Percentiles rank a stretch among this genome's conserved stretches.
Conservation (phyloP, 2,797 vertebrate genomes). For the Muraenolepis orangiensis region DNA sequence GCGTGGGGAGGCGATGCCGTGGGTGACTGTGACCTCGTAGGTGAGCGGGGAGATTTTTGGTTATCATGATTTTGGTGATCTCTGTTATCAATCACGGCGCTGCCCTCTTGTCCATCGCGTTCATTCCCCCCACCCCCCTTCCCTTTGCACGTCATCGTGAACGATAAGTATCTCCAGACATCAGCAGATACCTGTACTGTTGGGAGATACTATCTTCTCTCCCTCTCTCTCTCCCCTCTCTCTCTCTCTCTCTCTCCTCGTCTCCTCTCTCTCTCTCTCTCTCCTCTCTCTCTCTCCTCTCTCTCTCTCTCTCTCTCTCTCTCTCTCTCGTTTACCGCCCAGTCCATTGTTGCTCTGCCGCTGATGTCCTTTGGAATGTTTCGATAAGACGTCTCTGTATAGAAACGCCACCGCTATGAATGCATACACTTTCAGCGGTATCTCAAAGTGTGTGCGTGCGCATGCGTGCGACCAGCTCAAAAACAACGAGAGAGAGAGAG, state of each 20-base stretch:
- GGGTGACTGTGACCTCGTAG: no score
- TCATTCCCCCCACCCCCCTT: conserved; percentile 11
- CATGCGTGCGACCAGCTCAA: no score
- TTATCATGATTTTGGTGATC: no score
- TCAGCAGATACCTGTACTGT: conserved; percentile 48
- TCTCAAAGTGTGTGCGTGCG: no score
- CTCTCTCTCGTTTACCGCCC: conserved; percentile 21
- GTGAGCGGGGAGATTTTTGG: no score
- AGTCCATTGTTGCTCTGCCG: conserved; percentile 24
- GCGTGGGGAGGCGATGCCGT: no score
- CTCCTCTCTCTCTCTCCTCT: conserved; percentile 14
- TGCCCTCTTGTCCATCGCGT: conserved; percentile 20
- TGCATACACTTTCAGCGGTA: no score
- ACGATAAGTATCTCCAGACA: conserved; percentile 58
- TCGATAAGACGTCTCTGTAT: conserved; percentile 40
- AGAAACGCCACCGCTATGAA: no score
- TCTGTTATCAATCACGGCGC: conserved; percentile 29
- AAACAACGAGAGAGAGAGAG: no score
- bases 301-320: conserved; percentile 22
- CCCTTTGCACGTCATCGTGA: conserved; percentile 25
- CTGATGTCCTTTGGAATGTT: conserved; percentile 39
- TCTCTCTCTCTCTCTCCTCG: conserved; percentile 21
- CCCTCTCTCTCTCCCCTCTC: conserved; percentile 15
- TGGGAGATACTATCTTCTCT: conserved; percentile 1
- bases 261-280: conserved; percentile 27